Conservation (phyloP, 92 coral and sea anemone species). For the Nematostella vectensis region DNA sequence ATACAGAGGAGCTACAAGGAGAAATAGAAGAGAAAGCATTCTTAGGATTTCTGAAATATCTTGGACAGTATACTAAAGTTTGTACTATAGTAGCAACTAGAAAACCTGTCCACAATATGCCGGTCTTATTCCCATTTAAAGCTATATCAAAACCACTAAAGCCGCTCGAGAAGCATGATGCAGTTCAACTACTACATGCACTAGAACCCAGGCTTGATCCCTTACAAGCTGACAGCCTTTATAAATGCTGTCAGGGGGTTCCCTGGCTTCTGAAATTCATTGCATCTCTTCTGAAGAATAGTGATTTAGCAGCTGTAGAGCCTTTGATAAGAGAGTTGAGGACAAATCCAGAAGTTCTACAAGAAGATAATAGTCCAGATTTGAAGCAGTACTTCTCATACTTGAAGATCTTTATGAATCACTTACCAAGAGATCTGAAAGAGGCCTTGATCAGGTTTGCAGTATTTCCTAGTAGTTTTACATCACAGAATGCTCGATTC, state of each 20-base stretch:
- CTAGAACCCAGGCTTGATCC: background rate
- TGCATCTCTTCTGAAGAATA: slow-evolving; percentile 34
- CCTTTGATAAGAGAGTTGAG: slow-evolving; percentile 23
- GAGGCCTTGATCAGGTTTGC: slow-evolving; percentile 38
- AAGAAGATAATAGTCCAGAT: slow-evolving; percentile 16
- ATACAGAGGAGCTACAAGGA: slow-evolving; percentile 63
- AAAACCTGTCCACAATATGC: slow-evolving; percentile 4
- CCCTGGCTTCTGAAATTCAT: slow-evolving; percentile 51
- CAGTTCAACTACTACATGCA: slow-evolving; percentile 7
- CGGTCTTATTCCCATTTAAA: slow-evolving; percentile 5
- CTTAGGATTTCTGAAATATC: slow-evolving; percentile 21
- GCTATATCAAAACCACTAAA: slow-evolving; percentile 17
- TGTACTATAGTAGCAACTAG: slow-evolving; percentile 45
- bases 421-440: slow-evolving; percentile 25
- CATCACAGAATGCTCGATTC: slow-evolving; percentile 32
- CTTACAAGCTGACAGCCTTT: background rate
- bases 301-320: slow-evolving; percentile 4
- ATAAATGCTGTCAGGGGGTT: slow-evolving; percentile 45
- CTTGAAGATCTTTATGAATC: slow-evolving; percentile 38
- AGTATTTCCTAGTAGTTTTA: slow-evolving; percentile 49
- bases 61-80: slow-evolving; percentile 28
- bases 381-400: slow-evolving; percentile 1
- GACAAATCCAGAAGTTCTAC: slow-evolving; percentile 28
- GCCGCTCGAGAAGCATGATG: slow-evolving; percentile 21
- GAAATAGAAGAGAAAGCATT: slow-evolving; percentile 20